Conservation (phyloP, 2,113 vertebrate species). For the Xiphorhynchus elegans region DNA sequence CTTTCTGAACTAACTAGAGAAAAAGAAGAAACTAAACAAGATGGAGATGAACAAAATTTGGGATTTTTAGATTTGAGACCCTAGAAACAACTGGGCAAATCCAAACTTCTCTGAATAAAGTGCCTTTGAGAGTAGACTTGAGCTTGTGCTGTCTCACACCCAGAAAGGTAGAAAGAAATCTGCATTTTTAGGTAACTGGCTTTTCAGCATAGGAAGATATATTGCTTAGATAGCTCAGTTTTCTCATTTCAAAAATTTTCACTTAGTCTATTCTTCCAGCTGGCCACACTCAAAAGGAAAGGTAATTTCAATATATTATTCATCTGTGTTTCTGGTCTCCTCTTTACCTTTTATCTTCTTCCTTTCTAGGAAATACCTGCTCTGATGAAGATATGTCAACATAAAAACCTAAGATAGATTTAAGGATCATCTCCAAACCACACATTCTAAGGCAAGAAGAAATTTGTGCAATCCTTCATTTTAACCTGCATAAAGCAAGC, state of each 20-base stretch:
- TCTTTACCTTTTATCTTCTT: background rate
- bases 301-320: constrained; percentile 14
- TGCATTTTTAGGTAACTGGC: background rate
- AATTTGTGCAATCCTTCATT: background rate
- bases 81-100: background rate
- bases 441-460: background rate
- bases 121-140: background rate
- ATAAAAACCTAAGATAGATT: background rate
- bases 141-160: background rate
- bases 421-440: background rate
- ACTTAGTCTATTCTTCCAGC: background rate
- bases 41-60: background rate
- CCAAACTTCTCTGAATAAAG: constrained; percentile 1
- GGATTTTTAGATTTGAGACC: constrained; percentile 29
- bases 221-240: background rate
- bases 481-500: background rate
- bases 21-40: background rate
- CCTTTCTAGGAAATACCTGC: background rate
- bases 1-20: background rate
- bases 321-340: background rate
- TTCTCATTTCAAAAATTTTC: background rate
- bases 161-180: background rate
- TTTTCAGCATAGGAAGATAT: background rate
- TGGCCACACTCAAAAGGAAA: background rate
- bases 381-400: background rate